A percentile compares a stretch with the other conserved stretches of the same genome.
phyloP scores from a whole-genome alignment of 2,113 vertebrate species.

The Paratilapia polleni region DNA sequence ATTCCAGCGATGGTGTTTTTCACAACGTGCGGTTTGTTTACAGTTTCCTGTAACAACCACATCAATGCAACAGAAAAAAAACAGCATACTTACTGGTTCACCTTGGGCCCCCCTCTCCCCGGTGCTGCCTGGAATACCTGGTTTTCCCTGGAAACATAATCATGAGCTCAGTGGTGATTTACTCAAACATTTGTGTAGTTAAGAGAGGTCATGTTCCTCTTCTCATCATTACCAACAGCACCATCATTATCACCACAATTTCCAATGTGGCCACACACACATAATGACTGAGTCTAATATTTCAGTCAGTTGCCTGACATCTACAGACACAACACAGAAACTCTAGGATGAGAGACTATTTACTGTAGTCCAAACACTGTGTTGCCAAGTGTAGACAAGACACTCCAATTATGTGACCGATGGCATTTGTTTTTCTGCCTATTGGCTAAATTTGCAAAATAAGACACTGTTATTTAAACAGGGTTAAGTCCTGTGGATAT shows the following conservation, averaged over 20 bases:
- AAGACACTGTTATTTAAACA: not conserved
- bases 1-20: not conserved
- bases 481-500: not conserved
- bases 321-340: not conserved
- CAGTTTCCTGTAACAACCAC: slow-evolving; percentile 17
- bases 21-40: not conserved
- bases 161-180: not conserved
- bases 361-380: not conserved
- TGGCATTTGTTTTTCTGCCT: not conserved
- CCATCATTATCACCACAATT: not conserved
- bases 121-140: slow-evolving; percentile 82
- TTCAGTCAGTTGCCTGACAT: not conserved
- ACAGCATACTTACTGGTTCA: slow-evolving; percentile 86
- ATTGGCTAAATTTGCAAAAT: not conserved
- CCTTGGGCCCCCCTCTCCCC: slow-evolving; percentile 88
- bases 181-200: slow-evolving; percentile 5
- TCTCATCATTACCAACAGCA: not conserved
- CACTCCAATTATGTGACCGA: not conserved
- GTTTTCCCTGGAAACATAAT: slow-evolving; percentile 84
- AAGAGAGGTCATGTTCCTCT: not conserved
- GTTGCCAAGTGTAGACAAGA: slow-evolving; percentile 14
- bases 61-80: not conserved
- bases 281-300: slow-evolving; percentile 8
- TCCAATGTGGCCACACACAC: not conserved
- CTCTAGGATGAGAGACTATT: slow-evolving; percentile 4